phyloP scores from a whole-genome alignment of 2,888 invertebrate genomes.

The Scotopteryx bipunctaria region DNA sequence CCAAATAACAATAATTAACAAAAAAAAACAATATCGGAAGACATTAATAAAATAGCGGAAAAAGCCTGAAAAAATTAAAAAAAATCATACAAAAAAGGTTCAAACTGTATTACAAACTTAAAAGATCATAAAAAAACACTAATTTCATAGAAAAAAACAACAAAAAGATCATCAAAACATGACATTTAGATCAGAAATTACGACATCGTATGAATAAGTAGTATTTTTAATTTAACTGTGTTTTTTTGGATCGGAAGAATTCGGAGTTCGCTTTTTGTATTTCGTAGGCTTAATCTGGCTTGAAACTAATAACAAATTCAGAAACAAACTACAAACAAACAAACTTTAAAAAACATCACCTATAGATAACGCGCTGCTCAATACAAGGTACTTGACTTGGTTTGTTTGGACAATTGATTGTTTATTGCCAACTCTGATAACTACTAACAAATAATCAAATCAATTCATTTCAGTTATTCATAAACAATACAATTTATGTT shows the following conservation, averaged over 20 bases:
- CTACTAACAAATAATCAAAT: too few relatives aligned
- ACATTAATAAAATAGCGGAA: slow-evolving; percentile 7
- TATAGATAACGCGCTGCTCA: slow-evolving; percentile 1
- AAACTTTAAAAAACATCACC: slow-evolving; percentile 2
- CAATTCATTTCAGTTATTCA: too few relatives aligned
- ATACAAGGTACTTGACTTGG: neutral
- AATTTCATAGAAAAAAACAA: too few relatives aligned
- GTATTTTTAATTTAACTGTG: too few relatives aligned
- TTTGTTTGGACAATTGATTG: neutral
- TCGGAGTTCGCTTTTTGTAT: neutral
- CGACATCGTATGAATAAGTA: too few relatives aligned
- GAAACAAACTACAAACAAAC: slow-evolving; percentile 4
- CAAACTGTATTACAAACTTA: too few relatives aligned
- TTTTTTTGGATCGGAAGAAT: neutral
- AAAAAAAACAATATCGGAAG: slow-evolving; percentile 22
- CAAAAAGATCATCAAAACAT: too few relatives aligned
- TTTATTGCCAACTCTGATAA: too few relatives aligned
- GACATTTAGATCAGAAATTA: too few relatives aligned
- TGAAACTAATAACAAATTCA: slow-evolving; percentile 10
- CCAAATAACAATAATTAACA: slow-evolving; percentile 23
- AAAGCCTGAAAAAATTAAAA: neutral
- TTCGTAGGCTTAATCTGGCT: slow-evolving; percentile 5
- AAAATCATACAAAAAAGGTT: neutral
- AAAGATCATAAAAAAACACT: too few relatives aligned
- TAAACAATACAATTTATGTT: too few relatives aligned